Conservation (phyloP, 2,113 vertebrate species). For the Camelus dromedarius region DNA sequence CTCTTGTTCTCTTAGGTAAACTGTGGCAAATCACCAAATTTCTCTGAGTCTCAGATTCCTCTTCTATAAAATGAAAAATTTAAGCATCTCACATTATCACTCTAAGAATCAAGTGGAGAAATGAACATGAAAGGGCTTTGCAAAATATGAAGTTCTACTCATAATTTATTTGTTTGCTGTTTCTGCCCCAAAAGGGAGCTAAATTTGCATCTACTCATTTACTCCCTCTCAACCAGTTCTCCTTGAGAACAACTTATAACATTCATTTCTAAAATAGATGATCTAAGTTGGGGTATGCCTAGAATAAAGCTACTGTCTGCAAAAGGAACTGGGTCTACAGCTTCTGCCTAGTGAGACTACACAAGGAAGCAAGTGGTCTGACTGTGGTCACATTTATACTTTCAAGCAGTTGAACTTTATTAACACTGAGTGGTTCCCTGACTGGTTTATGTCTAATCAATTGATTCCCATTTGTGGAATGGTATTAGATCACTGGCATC, state of each 20-base stretch:
- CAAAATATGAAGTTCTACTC: conserved; percentile 28
- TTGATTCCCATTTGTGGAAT: background rate
- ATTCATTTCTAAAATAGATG: conserved; percentile 25
- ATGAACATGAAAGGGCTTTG: background rate
- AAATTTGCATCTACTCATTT: conserved; percentile 16
- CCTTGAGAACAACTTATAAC: background rate
- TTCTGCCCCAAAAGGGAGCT: background rate
- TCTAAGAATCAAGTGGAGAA: conserved; percentile 8
- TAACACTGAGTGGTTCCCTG: background rate
- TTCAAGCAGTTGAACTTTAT: background rate
- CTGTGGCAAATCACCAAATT: background rate
- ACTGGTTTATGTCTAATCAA: background rate
- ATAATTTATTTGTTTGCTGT: background rate
- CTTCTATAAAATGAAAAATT: background rate
- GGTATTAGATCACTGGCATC: background rate
- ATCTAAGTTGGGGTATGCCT: background rate
- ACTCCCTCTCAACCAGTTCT: background rate
- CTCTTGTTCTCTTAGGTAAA: background rate
- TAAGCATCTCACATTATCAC: background rate
- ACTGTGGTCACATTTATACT: background rate
- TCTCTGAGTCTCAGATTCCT: conserved; percentile 11
- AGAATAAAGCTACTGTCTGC: background rate
- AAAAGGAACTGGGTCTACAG: background rate
- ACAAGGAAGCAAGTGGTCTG: background rate
- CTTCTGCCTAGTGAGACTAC: background rate